Evolutionary conservation across 1,140 invertebrate genomes (phyloP).

Genomic region (Anoplophora glabripennis): DNA sequence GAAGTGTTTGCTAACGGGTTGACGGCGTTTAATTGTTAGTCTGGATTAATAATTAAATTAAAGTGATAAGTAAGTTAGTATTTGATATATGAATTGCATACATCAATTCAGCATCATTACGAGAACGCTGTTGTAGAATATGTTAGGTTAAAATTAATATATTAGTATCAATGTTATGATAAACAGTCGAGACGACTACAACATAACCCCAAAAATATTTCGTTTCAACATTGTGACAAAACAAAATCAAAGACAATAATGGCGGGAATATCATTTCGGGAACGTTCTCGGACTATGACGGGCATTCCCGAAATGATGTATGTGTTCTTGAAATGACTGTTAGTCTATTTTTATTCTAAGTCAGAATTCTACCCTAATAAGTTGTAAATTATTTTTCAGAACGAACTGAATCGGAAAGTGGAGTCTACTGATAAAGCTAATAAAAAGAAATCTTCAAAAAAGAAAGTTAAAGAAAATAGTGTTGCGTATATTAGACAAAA

Average conservation of each 20-base stretch:
- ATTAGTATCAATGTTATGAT: too few species aligned
- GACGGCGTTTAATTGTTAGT: too few species aligned
- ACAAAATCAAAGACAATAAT: not conserved
- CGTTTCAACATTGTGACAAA: not conserved
- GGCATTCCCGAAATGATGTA: too few species aligned
- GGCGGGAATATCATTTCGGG: constrained; percentile 8
- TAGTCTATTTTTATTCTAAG: not conserved
- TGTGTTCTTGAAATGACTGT: constrained; percentile 10
- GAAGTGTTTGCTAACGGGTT: too few species aligned
- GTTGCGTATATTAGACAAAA: constrained; percentile 3
- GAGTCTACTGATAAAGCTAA: not conserved
- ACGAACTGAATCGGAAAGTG: not conserved
- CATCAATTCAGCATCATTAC: too few species aligned
- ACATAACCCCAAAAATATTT: too few species aligned
- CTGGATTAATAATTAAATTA: too few species aligned
- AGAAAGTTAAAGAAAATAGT: constrained; percentile 6
- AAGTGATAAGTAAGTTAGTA: too few species aligned
- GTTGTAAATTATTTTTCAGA: not conserved
- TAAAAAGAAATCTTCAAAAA: not conserved
- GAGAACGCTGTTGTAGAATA: too few species aligned
- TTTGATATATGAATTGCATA: too few species aligned
- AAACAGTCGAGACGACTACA: too few species aligned
- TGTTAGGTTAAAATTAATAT: too few species aligned
- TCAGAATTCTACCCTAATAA: not conserved
- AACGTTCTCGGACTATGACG: not conserved